Evolutionary conservation across 2,113 vertebrate genomes (phyloP), one percentile per base, ranked within the genome.

Genomic region (Verasper variegatus): DNA sequence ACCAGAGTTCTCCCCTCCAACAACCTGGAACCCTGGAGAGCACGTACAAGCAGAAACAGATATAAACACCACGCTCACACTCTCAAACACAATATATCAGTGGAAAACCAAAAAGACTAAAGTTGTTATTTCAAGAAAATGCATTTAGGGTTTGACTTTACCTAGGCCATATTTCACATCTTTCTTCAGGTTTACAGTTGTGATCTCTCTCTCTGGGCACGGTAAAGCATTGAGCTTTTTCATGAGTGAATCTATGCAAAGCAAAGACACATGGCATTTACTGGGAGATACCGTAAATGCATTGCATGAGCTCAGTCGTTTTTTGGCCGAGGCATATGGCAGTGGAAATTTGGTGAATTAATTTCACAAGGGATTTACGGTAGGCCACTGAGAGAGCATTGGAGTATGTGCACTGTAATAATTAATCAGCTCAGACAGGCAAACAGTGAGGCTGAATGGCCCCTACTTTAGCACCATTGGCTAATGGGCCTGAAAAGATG

Each of bases 91-190:
- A 64, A n/a, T 27, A 60, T 24, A 59, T 20, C 37, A 31, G 13
- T n/a, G 31, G 8, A 37, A 56, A 11, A 71, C 7, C 31, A 51
- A 57, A 13, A 18, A 17, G 47, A 18, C 18, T 15, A 7, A n/a
- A 51, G 5, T 51, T 51, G 47, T 51, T 31, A 31, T 31, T 31
- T 47, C 1, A 4, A 4, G 47, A 15, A 51, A 51, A 51, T 5
- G 47, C 1, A 18, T 47, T 8, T 13, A 3, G 42, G 52, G 26
- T 66, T 6, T 1, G 35, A 73, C 88, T 96, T 95, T 93, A 99
- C 98, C 98, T 76, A 98, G 94, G 42, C 96, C 97, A 8, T 95
- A 92, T 70, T 97, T 97, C 35, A 94, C 94, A 84, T 98, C 96
- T 89, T 97, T 99, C 93, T 96, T 99, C 91, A 99, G 91, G 80